Evolutionary conservation across 2,797 vertebrate species (phyloP), one percentile per base, ranked within the genome.

Genomic region (Acestrorhynchus altus): DNA sequence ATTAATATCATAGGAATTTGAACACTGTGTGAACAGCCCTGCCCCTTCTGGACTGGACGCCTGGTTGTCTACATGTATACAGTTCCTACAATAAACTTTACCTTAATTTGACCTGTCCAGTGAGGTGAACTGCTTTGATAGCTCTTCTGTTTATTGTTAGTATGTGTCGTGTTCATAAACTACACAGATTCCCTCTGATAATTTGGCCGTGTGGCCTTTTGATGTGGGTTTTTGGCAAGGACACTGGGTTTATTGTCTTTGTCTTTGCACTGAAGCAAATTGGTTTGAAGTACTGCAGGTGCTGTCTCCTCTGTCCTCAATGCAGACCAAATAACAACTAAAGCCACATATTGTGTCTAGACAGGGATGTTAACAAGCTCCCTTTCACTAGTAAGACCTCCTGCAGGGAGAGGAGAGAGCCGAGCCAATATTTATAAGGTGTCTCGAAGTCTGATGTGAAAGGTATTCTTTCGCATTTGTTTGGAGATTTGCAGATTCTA

Each of bases 321-420:
- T 31, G 40, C 44, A 84, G 80, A 81, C 82, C 67, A 83, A 85
- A 84, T 76, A 82, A 40, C 51, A 79, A 51, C 73, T 54, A 66
- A 70, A 83, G 56, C 59, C 66, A 59, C 52, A 63, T 39, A 66
- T 20, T 77, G 72, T 61, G 71, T 83, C 80, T 76, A 72, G 75
- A 84, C 78, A 68, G 24, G 3, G 11, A 81, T 64, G 26, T 77
- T 61, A 46, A 78, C 76, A 76, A 70, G 72, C 49, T 40, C 46
- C 49, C 56, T 76, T 81, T 78, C 59, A 42, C 56, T 81, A 52
- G 56, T 78, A 24, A 73, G 61, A 76, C 65, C 61, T 56, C 77
- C 72, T 44, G 42, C 74, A 31, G 42, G 5, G 44, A 54, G 44
- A 59, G n/a, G 46, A 49, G 49, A 71, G 16, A 49, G 59, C 24